These are phyloP conservation scores for Geococcyx californianus DNA, from an alignment of 2,113 vertebrate species.

Conservation along the genomic window DNA sequence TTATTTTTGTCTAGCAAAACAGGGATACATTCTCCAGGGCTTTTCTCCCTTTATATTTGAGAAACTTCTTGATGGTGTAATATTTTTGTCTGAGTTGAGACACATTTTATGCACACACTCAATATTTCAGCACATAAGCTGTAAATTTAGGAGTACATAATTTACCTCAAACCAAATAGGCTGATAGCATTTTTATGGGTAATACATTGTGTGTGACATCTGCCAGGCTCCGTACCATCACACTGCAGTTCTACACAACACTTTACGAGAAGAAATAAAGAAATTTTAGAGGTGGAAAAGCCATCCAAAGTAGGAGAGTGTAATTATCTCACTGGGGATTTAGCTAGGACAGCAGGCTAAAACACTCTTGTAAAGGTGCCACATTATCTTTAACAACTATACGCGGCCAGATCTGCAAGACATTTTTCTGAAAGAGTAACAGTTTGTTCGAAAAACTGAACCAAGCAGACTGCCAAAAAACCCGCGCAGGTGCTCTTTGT, in stretches of 20 bases:
- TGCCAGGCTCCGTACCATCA: neutral
- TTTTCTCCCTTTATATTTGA: neutral
- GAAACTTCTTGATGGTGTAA: neutral
- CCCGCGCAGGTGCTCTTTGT: neutral
- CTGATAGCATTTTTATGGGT: neutral
- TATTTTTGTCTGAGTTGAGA: neutral
- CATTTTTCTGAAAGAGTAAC: neutral
- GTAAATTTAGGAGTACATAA: neutral
- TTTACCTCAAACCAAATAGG: neutral
- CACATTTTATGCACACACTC: neutral
- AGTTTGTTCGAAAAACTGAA: neutral
- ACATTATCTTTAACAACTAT: neutral
- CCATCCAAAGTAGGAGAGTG: neutral
- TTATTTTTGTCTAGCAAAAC: neutral
- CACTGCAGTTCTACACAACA: neutral
- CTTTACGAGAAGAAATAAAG: conserved; percentile 2
- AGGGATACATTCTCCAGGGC: neutral
- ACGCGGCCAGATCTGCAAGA: neutral
- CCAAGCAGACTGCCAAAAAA: neutral
- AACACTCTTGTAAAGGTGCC: neutral
- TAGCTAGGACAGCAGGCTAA: neutral
- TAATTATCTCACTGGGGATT: neutral
- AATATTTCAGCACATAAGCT: neutral
- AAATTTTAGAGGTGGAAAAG: neutral
- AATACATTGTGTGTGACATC: neutral